phyloP scores from a whole-genome alignment of 2,888 invertebrate genomes.

The Agrypnus murinus region DNA sequence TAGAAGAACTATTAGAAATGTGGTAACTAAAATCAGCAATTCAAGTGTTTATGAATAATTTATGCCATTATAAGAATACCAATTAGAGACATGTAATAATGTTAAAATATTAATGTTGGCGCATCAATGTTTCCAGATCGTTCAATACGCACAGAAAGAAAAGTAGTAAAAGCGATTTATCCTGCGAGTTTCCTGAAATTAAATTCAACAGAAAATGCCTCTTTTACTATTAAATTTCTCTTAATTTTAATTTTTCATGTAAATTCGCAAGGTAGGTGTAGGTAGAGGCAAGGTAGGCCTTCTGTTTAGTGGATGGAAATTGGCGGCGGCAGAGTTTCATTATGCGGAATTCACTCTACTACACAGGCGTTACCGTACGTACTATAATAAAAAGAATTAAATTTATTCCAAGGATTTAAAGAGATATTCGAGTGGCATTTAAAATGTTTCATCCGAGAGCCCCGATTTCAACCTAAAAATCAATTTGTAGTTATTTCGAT shows the following conservation, averaged over 20 bases:
- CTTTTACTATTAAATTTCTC: conserved; percentile 26
- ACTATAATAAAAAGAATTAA: conserved; percentile 26
- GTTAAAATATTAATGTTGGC: no score
- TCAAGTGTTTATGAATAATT: no score
- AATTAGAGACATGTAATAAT: no score
- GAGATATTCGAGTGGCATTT: background rate
- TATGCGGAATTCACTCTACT: conserved; percentile 35
- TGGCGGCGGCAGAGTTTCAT: conserved; percentile 32
- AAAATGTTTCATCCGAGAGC: background rate
- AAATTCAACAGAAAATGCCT: no score
- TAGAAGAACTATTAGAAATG: no score
- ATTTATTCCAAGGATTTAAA: conserved; percentile 16
- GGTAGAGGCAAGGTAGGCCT: no score
- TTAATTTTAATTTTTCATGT: conserved; percentile 35
- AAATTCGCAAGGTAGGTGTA: conserved; percentile 26
- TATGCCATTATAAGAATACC: no score
- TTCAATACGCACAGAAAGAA: no score
- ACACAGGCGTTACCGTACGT: conserved; percentile 27
- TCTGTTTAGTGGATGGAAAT: conserved; percentile 26
- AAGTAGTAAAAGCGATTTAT: no score
- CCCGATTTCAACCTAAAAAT: background rate
- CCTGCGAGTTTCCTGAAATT: background rate
- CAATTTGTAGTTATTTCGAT: no score
- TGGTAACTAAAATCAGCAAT: no score
- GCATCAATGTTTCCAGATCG: no score